phyloP scores from a whole-genome alignment of 2,797 vertebrate genomes.

The Uromys caudimaculatus region DNA sequence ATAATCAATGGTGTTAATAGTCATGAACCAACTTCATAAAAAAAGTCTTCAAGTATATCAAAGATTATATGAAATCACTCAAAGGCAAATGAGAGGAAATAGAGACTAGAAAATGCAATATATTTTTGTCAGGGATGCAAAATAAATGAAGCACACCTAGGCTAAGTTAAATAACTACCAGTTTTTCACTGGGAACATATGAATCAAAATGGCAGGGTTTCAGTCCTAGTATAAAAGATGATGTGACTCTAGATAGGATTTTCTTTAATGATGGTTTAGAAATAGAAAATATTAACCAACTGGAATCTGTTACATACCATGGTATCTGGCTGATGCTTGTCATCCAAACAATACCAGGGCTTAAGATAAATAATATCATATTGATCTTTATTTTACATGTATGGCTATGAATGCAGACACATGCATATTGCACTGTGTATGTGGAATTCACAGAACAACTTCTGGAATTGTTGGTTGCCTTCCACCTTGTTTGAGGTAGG shows the following conservation, averaged over 20 bases:
- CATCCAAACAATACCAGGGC: background rate
- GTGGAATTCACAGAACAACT: background rate
- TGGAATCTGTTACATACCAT: background rate
- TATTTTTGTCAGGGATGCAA: background rate
- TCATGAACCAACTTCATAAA: background rate
- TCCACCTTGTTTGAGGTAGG: background rate
- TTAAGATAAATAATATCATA: background rate
- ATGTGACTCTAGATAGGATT: background rate
- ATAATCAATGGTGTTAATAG: background rate
- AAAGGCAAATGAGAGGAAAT: background rate
- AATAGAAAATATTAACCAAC: background rate
- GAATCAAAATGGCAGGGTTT: background rate
- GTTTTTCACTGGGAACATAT: background rate
- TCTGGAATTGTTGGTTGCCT: background rate
- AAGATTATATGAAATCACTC: background rate
- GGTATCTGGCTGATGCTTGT: background rate
- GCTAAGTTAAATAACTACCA: background rate
- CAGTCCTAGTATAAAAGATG: background rate
- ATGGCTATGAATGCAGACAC: background rate
- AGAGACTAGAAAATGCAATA: background rate
- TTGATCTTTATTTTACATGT: background rate
- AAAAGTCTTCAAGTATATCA: background rate
- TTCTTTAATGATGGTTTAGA: background rate
- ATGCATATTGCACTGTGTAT: background rate
- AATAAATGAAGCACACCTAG: background rate